Evolutionary conservation across 2,888 invertebrate species (phyloP).

Genomic region (Andrena fulva): DNA sequence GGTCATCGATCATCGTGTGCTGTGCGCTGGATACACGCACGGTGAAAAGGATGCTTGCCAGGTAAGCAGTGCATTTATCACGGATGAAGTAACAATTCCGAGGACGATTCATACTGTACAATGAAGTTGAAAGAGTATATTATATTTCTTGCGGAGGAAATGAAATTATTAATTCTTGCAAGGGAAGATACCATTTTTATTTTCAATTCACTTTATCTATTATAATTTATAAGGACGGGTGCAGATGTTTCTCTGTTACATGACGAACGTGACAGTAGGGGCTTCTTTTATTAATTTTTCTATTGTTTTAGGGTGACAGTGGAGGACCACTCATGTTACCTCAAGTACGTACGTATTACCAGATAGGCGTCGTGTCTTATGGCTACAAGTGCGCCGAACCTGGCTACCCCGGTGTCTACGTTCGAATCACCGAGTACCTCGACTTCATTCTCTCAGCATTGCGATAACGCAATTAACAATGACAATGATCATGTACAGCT

Average conservation of each 20-base stretch:
- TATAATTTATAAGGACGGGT: too few relatives aligned
- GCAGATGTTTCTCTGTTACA: background rate
- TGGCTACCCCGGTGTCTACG: slow-evolving; percentile 88
- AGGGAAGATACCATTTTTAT: too few relatives aligned
- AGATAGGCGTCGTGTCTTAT: slow-evolving; percentile 89
- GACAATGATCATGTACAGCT: background rate
- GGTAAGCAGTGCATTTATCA: slow-evolving; percentile 80
- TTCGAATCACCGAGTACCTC: slow-evolving; percentile 59
- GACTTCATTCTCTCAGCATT: slow-evolving; percentile 40
- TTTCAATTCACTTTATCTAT: too few relatives aligned
- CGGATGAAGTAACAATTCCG: background rate
- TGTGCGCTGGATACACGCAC: slow-evolving; percentile 89
- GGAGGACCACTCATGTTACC: slow-evolving; percentile 92
- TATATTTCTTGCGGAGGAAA: too few relatives aligned
- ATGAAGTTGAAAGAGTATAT: background rate
- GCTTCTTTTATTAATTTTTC: slow-evolving; percentile 27
- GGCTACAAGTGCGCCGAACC: slow-evolving; percentile 88
- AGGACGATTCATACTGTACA: too few relatives aligned
- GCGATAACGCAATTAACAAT: background rate
- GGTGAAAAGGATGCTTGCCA: slow-evolving; percentile 91
- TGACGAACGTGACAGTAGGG: background rate
- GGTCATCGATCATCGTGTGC: slow-evolving; percentile 87
- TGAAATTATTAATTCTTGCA: too few relatives aligned
- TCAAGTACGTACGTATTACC: slow-evolving; percentile 84
- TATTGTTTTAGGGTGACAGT: slow-evolving; percentile 87